phyloP scores from a whole-genome alignment of 1,140 invertebrate genomes.

The Brachystomella parvula region DNA sequence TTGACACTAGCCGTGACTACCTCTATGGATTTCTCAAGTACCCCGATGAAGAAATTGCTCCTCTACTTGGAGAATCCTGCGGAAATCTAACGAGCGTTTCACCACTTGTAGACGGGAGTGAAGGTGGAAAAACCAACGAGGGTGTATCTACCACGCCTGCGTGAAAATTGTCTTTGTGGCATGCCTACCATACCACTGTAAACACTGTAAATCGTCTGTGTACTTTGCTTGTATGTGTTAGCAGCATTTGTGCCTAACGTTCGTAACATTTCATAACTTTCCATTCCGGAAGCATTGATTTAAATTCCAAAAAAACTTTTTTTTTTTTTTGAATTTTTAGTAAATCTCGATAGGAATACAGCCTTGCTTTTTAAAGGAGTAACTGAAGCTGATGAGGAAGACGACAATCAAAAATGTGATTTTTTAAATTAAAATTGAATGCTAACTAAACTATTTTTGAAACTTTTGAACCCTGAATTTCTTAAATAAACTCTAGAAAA shows the following conservation, averaged over 20 bases:
- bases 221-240: not conserved
- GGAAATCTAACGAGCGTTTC: not conserved
- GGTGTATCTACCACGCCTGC: not conserved
- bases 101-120: not conserved
- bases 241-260: not conserved
- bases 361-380: slow-evolving; percentile 32
- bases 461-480: not conserved
- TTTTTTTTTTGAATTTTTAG: slow-evolving; percentile 24
- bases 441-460: not conserved
- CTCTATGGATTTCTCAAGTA: not conserved
- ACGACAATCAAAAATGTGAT: not conserved
- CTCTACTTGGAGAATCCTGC: not conserved
- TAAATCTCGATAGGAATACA: slow-evolving; percentile 11
- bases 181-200: not conserved
- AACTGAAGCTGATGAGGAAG: slow-evolving; percentile 12
- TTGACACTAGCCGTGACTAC: not conserved
- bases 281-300: not conserved
- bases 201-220: not conserved
- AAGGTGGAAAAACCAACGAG: not conserved
- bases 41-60: not conserved
- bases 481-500: not conserved
- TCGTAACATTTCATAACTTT: not conserved
- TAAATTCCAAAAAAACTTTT: not conserved
- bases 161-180: not conserved
- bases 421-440: not conserved